Base-by-base conservation (phyloP, 2,113 vertebrate genomes). In the Sander vitreus region DNA sequence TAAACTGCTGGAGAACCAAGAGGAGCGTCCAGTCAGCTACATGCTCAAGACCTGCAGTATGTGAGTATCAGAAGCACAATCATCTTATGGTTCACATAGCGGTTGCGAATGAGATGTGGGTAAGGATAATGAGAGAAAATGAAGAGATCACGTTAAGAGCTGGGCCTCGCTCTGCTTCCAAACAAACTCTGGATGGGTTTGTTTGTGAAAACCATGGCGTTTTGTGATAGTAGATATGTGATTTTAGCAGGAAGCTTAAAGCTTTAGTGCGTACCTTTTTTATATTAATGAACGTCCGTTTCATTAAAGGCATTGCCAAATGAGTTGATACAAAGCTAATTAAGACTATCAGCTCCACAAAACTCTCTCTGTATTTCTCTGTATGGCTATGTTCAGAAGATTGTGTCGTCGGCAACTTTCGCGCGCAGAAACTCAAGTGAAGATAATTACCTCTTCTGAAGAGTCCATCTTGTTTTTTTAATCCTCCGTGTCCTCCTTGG, bases 21-120 rank as follows among this genome's bases (percentile, higher is more conserved):
- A 99, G 23, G 98, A 98, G 6, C 93, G 97, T 39, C 93, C 91
- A 50, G 96, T 96, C 85, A 97, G 90, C 87, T 99, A 98, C 92
- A 97, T 98, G 97, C 94, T 99, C 59, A 99, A 99, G 94, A 95
- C 97, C 1, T 92, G 94, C 0, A 98, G 97, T 47, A 97, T 97
- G 98, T 99, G 91, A 97, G 98, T 96, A 78, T 76, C 75, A 58
- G n/a, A 67, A 27, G 21, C 4, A 30, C 18, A 69, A 27, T 66
- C 2, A 58, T 5, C 1, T n/a, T 5, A n/a, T 6, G 18, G n/a
- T 39, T 36, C 8, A 47, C 27, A 57, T 16, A 50, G 21, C 2
- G 0, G 0, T 62, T 53, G 9, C 25, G 10, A 65, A 19, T 53
- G 27, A 57, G 6, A 64, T 27, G 6, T 75, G 14, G 19, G 8